phyloP scores from a whole-genome alignment of 2,888 invertebrate genomes.

The Hipparchia sbordonii region DNA sequence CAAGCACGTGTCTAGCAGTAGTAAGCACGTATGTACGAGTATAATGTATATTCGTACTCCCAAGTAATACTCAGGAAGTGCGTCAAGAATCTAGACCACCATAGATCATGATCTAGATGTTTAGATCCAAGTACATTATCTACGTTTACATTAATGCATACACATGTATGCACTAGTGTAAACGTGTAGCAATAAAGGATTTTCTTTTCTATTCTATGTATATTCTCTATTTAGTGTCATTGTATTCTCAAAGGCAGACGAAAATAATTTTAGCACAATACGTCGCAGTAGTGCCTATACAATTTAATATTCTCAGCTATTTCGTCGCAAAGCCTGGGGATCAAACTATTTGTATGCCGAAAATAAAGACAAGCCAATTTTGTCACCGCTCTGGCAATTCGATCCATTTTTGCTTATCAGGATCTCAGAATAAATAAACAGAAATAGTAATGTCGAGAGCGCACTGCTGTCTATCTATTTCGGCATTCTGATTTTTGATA shows the following conservation, averaged over 20 bases:
- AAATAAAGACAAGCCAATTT: constrained; percentile 26
- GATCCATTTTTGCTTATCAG: constrained; percentile 21
- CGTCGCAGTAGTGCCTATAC: constrained; percentile 18
- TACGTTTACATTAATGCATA: too few species aligned
- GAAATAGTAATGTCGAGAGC: constrained; percentile 14
- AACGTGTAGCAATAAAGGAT: too few species aligned
- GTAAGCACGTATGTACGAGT: too few species aligned
- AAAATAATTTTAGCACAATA: constrained; percentile 9
- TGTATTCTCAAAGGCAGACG: background rate
- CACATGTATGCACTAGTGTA: too few species aligned
- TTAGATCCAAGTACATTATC: background rate
- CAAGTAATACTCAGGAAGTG: background rate
- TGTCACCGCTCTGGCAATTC: constrained; percentile 19
- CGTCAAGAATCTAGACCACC: background rate
- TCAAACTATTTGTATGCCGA: constrained; percentile 26
- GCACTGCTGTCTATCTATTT: background rate
- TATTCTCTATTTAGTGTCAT: background rate
- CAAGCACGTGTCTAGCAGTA: too few species aligned
- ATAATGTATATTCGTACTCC: too few species aligned
- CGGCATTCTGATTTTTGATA: background rate
- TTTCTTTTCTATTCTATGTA: too few species aligned
- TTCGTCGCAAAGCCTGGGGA: constrained; percentile 11
- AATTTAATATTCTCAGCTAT: constrained; percentile 15
- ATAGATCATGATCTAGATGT: background rate
- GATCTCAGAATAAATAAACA: constrained; percentile 29